Evolutionary conservation across 2,113 vertebrate genomes (phyloP), one percentile per base, ranked within the genome.

Genomic region (Conger conger): DNA sequence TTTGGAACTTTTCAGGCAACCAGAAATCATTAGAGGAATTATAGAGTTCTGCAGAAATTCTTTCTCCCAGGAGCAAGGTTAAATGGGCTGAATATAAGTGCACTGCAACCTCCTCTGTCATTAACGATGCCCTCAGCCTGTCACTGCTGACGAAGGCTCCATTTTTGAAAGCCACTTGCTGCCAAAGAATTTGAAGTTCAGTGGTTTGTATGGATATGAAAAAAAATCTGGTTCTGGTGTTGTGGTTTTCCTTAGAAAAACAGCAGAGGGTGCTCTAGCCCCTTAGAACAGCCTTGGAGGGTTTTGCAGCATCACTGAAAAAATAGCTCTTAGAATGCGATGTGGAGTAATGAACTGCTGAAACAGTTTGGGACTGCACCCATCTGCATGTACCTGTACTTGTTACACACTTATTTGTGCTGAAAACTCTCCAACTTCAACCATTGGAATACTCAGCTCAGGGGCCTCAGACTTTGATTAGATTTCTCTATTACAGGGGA

Each of bases 331-430:
- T 27, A 63, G 0, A n/a, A 50, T 6, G 17, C 81, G 54, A 85
- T 23, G 27, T 53, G 78, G 86, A 87, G 87, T 3, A 33, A 6
- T 54, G 94, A 91, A 91, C 93, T 94, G 89, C 88, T 88, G 0
- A 90, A 88, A 80, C 73, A 80, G 73, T 90, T 63, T 35, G 87
- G 80, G 57, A 6, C 84, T 88, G 36, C 82, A 87, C 89, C 53
- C 86, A 92, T 81, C 50, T 94, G 89, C 50, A 93, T 91, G 30
- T 82, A 60, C 84, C 89, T 91, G 60, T 0, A 91, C 54, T 88
- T 88, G 90, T 95, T 94, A 93, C 91, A 94, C 86, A 94, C 89
- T 63, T 91, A 94, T 89, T 93, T 91, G 82, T 16, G 54, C 54
- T 57, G 18, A 57, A 3, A 57, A 57, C 54, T 57, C 13, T 57